A percentile compares a stretch with the other conserved stretches of the same genome.
Conservation (phyloP, 2,888 invertebrate genomes). For the Temnothorax ravouxi region DNA sequence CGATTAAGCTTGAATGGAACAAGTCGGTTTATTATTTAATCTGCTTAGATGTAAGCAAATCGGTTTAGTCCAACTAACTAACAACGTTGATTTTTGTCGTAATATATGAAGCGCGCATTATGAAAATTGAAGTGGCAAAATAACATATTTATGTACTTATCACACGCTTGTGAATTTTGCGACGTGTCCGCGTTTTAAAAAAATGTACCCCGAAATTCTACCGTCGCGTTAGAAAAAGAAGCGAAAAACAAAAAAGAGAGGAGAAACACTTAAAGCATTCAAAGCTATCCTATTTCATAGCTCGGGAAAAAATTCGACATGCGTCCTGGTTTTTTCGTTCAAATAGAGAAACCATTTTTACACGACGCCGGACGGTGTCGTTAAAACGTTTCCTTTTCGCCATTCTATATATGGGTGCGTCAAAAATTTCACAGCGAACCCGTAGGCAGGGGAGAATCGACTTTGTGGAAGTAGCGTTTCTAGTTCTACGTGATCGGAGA, state of each 20-base stretch:
- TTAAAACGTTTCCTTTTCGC: slow-evolving; percentile 56
- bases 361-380: not conserved
- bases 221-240: not conserved
- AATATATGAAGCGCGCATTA: not conserved
- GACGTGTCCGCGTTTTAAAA: not conserved
- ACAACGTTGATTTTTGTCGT: not conserved
- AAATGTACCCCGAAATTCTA: slow-evolving; percentile 21
- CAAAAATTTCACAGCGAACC: slow-evolving; percentile 33
- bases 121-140: not conserved
- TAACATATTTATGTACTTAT: not conserved
- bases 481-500: slow-evolving; percentile 74
- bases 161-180: not conserved
- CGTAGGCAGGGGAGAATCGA: slow-evolving; percentile 54
- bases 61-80: slow-evolving; percentile 2
- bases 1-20: not conserved
- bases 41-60: not conserved
- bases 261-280: slow-evolving; percentile 15
- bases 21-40: not conserved
- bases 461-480: slow-evolving; percentile 59
- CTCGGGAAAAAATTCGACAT: slow-evolving; percentile 4
- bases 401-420: slow-evolving; percentile 19
- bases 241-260: not conserved
- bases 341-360: slow-evolving; percentile 37
- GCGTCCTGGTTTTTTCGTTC: slow-evolving; percentile 3
- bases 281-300: slow-evolving; percentile 9